Percentiles rank a stretch among this genome's conserved stretches.
Evolutionary conservation across 2,113 vertebrate genomes (phyloP).

Genomic region (Ptilorrhoa leucosticta): DNA sequence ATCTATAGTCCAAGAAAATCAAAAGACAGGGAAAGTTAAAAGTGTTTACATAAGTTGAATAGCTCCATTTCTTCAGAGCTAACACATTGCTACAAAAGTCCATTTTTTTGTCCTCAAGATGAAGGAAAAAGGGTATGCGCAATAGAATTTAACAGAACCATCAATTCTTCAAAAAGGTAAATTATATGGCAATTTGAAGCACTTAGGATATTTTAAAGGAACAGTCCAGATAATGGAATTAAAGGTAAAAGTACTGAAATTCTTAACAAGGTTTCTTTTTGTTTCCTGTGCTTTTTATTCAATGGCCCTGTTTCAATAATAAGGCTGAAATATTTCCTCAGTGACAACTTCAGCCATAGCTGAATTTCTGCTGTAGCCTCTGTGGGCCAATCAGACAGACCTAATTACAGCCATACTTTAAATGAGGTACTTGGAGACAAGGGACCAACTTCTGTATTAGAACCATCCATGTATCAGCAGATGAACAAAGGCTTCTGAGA

Average conservation of each 20-base stretch:
- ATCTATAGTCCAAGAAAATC: not conserved
- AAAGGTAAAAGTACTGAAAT: not conserved
- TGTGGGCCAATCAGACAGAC: not conserved
- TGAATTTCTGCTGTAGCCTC: not conserved
- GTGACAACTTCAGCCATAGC: not conserved
- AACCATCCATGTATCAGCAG: not conserved
- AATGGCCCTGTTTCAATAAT: not conserved
- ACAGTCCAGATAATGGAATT: not conserved
- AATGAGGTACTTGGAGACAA: not conserved
- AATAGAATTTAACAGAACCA: not conserved
- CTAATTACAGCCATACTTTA: not conserved
- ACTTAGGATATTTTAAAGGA: not conserved
- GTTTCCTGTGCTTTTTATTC: not conserved
- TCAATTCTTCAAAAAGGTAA: not conserved
- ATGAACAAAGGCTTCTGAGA: not conserved
- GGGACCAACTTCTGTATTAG: not conserved
- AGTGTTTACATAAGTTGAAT: not conserved
- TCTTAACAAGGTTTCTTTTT: not conserved
- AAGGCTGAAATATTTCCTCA: not conserved
- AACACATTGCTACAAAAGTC: not conserved
- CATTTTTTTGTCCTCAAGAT: not conserved
- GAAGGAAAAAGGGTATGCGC: not conserved
- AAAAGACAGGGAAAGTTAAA: not conserved
- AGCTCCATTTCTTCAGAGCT: not conserved
- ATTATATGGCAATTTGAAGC: not conserved